phyloP scores from a whole-genome alignment of 1,140 invertebrate species.

The Nasonia vitripennis region DNA sequence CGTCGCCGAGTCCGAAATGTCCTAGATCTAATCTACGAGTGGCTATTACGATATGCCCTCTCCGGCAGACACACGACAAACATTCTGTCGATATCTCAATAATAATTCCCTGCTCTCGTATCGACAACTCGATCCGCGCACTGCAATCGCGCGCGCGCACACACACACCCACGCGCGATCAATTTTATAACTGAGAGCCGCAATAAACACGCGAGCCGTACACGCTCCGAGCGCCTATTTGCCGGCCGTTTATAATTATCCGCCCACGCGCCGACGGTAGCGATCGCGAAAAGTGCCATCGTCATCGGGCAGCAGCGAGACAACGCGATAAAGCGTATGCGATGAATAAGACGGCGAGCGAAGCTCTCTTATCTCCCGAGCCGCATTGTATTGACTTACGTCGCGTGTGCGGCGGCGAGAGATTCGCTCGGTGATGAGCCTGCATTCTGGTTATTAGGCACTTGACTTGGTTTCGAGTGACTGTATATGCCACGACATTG shows the following conservation, averaged over 20 bases:
- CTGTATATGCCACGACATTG: slow-evolving; percentile 1
- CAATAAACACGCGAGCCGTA: background rate
- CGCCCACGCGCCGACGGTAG: background rate
- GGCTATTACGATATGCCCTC: too few relatives aligned
- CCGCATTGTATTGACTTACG: slow-evolving; percentile 40
- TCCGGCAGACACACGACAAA: background rate
- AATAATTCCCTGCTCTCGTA: background rate
- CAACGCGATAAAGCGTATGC: background rate
- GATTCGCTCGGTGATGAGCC: slow-evolving; percentile 36
- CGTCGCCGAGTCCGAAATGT: too few relatives aligned
- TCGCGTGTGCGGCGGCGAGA: background rate
- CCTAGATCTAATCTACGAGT: too few relatives aligned
- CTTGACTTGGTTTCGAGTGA: slow-evolving; percentile 52
- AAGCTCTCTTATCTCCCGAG: slow-evolving; percentile 2
- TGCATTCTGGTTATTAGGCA: slow-evolving; percentile 49
- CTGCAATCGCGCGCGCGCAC: too few relatives aligned
- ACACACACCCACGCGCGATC: too few relatives aligned
- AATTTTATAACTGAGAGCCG: background rate
- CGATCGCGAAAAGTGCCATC: slow-evolving; percentile 2
- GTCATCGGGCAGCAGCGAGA: background rate
- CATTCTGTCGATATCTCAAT: background rate
- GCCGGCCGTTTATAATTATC: slow-evolving; percentile 9
- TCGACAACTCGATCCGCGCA: background rate
- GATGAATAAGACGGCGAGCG: slow-evolving; percentile 2
- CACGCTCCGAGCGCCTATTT: background rate